These are phyloP conservation scores for Bolborhynchus lineola DNA, from an alignment of 2,113 vertebrate genomes.

Conservation along the genomic window DNA sequence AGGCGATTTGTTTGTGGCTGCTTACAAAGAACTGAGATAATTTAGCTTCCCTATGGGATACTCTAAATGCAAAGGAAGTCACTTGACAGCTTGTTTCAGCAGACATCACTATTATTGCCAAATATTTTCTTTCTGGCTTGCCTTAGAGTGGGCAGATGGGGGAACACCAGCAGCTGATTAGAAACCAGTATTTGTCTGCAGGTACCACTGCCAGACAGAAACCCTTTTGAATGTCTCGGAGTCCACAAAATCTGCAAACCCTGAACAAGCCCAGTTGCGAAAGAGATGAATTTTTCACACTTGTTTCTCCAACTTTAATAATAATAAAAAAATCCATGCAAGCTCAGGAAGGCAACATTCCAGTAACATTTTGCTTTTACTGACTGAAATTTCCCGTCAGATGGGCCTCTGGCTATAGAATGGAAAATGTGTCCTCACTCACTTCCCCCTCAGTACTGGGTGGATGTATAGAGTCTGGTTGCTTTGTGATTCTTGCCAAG, in stretches of 20 bases:
- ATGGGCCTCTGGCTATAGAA: slow-evolving; percentile 12
- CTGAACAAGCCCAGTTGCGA: neutral
- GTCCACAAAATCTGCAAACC: neutral
- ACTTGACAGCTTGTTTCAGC: neutral
- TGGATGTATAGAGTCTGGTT: neutral
- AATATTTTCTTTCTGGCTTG: neutral
- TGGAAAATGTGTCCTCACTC: slow-evolving; percentile 63
- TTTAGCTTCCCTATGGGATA: neutral
- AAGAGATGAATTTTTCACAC: slow-evolving; percentile 62
- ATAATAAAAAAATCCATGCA: slow-evolving; percentile 19
- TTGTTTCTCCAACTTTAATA: slow-evolving; percentile 40
- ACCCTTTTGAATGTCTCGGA: neutral
- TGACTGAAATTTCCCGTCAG: slow-evolving; percentile 35
- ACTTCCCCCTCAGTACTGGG: neutral
- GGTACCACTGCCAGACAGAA: slow-evolving; percentile 32
- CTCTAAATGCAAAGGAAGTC: neutral
- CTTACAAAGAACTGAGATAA: neutral
- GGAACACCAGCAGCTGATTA: neutral
- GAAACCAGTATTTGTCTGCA: neutral
- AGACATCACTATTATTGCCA: neutral
- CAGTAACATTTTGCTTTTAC: slow-evolving; percentile 35
- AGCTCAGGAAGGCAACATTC: slow-evolving; percentile 24
- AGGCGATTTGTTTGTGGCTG: neutral
- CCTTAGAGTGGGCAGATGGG: neutral
- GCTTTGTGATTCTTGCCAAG: neutral